phyloP scores from a whole-genome alignment of 2,797 vertebrate genomes.

The Rhinophrynus dorsalis region DNA sequence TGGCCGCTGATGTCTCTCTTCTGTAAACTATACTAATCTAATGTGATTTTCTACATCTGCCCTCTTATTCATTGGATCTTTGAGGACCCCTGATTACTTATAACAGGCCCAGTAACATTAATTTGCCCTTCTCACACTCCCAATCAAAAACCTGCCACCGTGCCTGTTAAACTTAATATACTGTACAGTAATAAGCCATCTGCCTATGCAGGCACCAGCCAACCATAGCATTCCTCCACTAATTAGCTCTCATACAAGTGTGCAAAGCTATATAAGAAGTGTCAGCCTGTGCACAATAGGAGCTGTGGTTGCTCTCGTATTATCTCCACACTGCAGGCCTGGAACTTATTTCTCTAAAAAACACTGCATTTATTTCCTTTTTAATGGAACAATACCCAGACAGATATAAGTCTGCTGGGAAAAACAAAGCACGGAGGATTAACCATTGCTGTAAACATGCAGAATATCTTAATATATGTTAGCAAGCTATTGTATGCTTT shows the following conservation, averaged over 20 bases:
- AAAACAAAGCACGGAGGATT: conserved; percentile 17
- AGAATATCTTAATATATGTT: background rate
- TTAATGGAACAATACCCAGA: conserved; percentile 57
- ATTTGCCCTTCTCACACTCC: background rate
- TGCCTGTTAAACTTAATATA: background rate
- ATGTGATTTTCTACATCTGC: too few relatives aligned
- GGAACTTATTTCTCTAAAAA: conserved; percentile 54
- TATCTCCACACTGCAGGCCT: conserved; percentile 68
- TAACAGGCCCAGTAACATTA: background rate
- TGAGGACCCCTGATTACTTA: background rate
- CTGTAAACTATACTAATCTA: too few relatives aligned
- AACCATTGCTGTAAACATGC: conserved; percentile 1
- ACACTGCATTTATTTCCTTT: conserved; percentile 57
- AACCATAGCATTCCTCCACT: conserved; percentile 54
- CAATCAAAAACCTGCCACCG: background rate
- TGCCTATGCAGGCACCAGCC: conserved; percentile 22
- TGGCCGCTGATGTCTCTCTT: too few relatives aligned
- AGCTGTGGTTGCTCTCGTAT: conserved; percentile 55
- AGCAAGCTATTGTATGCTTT: background rate
- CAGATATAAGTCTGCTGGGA: conserved; percentile 50
- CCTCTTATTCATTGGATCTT: too few relatives aligned
- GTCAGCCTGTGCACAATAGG: conserved; percentile 62
- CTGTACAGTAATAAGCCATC: conserved; percentile 11
- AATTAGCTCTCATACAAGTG: conserved; percentile 68
- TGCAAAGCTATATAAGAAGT: conserved; percentile 65